Percentiles rank a stretch among this genome's conserved stretches.
These are phyloP conservation scores for Trachelus tabidus DNA, from an alignment of 2,888 invertebrate genomes.

Conservation along the genomic window DNA sequence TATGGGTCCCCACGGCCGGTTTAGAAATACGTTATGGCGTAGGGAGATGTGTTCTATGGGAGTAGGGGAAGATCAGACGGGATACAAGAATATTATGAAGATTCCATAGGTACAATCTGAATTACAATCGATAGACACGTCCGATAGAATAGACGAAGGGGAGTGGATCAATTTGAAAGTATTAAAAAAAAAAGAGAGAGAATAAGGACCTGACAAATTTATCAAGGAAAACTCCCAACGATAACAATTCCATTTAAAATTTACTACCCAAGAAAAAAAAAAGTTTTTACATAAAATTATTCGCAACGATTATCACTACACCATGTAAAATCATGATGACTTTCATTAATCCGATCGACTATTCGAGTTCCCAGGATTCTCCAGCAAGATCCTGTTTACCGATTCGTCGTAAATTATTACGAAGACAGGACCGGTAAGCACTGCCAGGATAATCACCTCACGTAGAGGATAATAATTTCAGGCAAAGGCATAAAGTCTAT, in stretches of 20 bases:
- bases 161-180: slow-evolving; percentile 26
- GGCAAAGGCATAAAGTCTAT: neutral
- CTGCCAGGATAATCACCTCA: neutral
- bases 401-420: neutral
- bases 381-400: neutral
- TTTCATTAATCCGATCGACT: neutral
- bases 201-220: slow-evolving; percentile 46
- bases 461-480: slow-evolving; percentile 4
- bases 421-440: neutral
- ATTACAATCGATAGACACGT: neutral
- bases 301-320: neutral
- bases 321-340: neutral
- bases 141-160: neutral
- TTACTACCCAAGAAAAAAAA: neutral
- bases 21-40: neutral
- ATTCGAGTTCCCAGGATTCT: neutral
- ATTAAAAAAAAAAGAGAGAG: neutral
- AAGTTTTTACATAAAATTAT: neutral
- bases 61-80: neutral
- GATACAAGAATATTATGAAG: neutral
- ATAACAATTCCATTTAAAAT: neutral
- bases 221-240: slow-evolving; percentile 32
- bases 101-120: neutral
- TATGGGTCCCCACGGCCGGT: slow-evolving; percentile 1
- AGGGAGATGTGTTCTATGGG: neutral